phyloP scores from a whole-genome alignment of 2,797 vertebrate species.

The Hippopotamyrus pictus region DNA sequence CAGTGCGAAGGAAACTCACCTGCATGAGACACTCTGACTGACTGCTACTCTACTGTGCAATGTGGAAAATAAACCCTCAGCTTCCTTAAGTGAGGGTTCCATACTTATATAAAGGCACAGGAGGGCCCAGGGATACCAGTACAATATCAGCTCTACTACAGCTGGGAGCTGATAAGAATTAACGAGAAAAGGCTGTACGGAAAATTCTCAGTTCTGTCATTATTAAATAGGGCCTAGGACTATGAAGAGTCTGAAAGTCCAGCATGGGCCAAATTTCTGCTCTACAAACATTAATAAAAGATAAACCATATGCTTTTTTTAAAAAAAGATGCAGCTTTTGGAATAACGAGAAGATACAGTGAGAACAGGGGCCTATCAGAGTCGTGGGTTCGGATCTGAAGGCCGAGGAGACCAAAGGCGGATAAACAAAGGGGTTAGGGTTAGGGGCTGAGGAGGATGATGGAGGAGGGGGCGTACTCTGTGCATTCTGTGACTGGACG shows the following conservation, averaged over 20 bases:
- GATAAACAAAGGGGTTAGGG: conserved; percentile 14
- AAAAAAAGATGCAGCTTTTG: background rate
- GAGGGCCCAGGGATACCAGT: background rate
- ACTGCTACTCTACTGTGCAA: background rate
- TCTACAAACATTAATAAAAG: conserved; percentile 28
- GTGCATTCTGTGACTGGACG: conserved; percentile 86
- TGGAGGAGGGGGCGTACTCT: conserved; percentile 67
- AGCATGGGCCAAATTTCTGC: conserved; percentile 14
- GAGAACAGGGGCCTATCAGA: background rate
- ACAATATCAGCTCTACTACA: background rate
- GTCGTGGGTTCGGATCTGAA: background rate
- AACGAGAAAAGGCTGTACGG: background rate
- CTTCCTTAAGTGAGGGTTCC: background rate
- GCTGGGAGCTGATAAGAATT: background rate
- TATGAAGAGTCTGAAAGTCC: background rate
- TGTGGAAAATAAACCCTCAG: background rate
- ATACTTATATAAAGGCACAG: background rate
- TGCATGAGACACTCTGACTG: background rate
- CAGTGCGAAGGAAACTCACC: background rate
- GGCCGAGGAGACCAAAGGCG: background rate
- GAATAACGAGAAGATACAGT: background rate
- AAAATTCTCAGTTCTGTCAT: background rate
- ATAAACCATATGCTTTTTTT: conserved; percentile 19
- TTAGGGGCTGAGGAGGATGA: background rate
- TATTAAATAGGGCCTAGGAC: background rate